Base-by-base conservation (phyloP, 1,140 invertebrate species). In the Cryptotermes secundus region DNA sequence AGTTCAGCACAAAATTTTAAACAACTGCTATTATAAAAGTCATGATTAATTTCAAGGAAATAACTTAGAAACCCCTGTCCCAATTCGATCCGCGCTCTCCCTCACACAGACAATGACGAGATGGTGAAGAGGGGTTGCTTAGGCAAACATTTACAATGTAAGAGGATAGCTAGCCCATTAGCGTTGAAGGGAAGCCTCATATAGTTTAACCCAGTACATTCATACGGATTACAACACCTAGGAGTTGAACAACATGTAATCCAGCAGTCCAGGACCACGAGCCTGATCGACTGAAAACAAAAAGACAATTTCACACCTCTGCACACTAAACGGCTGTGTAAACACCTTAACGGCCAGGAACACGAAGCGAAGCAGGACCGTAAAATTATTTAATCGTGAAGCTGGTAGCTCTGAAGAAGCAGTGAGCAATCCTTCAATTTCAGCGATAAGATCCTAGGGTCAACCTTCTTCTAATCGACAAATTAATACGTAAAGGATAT, bases 381-480 rank as follows among this genome's bases (percentile, higher is more conserved):
- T 72, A 26, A 72, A 72, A 72, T 72, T 72, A 72, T 31, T 72
- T 72, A n/a, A n/a, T 31, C 9, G 59, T 72, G n/a, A 72, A 31
- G n/a, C 31, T 31, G n/a, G 59, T 26, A 72, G 59, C 59, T 72
- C 59, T 31, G n/a, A 72, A n/a, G 59, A 31, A 19, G 45, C 45
- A n/a, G 10, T 26, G 26, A 72, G 59, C 59, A 31, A 72, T 72
- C 59, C n/a, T 72, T 72, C 59, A 72, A 26, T 34, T 26, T 35
- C 9, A 34, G 35, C 35, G 80, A 81, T 81, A 81, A 81, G 35
- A 81, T 81, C 59, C 59, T 26, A 7, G n/a, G 59, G 9, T 34
- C 34, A 83, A 36, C 36, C 83, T 26, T 35, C 83, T 16, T 83
- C 72, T n/a, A 83, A 83, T 83, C 49, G 79, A 83, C 34, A 45